phyloP scores from a whole-genome alignment of 1,140 invertebrate species.

The Mylabris phalerata region DNA sequence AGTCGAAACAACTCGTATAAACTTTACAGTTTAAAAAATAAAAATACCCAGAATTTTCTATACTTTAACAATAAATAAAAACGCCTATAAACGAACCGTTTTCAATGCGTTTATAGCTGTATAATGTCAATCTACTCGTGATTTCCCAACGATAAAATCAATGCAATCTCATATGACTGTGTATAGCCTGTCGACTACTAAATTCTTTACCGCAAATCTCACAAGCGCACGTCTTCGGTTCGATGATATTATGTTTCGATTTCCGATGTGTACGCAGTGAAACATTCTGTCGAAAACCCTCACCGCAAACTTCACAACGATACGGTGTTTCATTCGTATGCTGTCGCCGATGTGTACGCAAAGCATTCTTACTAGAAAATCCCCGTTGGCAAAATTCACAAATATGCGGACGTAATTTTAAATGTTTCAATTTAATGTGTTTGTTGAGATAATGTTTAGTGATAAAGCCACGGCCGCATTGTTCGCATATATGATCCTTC shows the following conservation, averaged over 20 bases:
- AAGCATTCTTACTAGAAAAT: conserved; percentile 4
- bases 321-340: conserved; percentile 12
- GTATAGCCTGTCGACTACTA: neutral
- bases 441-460: conserved; percentile 3
- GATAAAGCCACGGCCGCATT: conserved; percentile 6
- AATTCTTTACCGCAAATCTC: conserved; percentile 3
- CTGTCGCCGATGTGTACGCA: conserved; percentile 3
- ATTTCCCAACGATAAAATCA: neutral
- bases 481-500: conserved; percentile 3
- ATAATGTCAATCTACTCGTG: too few species aligned
- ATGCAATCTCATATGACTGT: conserved; percentile 7
- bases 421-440: conserved; percentile 7
- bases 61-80: too few species aligned
- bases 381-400: conserved; percentile 5
- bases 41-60: too few species aligned
- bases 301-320: conserved; percentile 7
- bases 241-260: conserved; percentile 6
- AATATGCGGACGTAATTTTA: conserved; percentile 8
- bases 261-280: conserved; percentile 4
- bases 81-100: too few species aligned
- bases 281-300: conserved; percentile 9
- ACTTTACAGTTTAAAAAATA: too few species aligned
- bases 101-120: too few species aligned
- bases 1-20: too few species aligned
- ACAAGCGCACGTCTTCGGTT: conserved; percentile 7